Conservation (phyloP, 2,797 vertebrate species). For the Melanotaenia parkinsoni region DNA sequence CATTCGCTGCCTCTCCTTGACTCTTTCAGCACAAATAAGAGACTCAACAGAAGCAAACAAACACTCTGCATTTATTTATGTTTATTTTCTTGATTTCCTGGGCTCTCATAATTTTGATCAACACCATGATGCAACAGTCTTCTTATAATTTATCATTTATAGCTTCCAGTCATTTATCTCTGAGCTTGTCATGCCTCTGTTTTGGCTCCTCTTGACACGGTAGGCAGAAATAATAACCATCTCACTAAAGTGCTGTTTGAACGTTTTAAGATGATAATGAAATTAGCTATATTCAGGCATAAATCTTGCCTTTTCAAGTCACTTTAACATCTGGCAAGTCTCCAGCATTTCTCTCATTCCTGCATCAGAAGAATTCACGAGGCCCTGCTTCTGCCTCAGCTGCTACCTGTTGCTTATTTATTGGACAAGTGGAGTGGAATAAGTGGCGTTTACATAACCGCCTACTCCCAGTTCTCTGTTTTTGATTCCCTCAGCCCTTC, state of each 20-base stretch:
- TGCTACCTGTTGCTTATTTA: slow-evolving; percentile 60
- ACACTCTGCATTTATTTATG: neutral
- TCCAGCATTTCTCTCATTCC: slow-evolving; percentile 35
- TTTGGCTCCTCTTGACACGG: neutral
- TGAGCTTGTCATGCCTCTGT: neutral
- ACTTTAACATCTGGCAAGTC: slow-evolving; percentile 11
- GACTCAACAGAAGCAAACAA: slow-evolving; percentile 7
- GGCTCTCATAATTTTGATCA: slow-evolving; percentile 2
- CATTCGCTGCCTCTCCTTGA: neutral
- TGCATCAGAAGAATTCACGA: slow-evolving; percentile 22
- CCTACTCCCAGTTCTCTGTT: slow-evolving; percentile 24
- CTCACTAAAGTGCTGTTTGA: slow-evolving; percentile 7
- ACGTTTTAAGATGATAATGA: slow-evolving; percentile 12
- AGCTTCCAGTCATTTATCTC: neutral
- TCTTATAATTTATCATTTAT: neutral
- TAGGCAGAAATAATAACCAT: neutral
- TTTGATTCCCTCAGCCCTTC: slow-evolving; percentile 18
- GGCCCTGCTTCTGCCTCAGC: slow-evolving; percentile 31
- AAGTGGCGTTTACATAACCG: slow-evolving; percentile 57
- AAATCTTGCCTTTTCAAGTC: slow-evolving; percentile 1
- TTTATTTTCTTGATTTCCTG: slow-evolving; percentile 17
- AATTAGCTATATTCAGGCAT: neutral
- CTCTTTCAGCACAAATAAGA: slow-evolving; percentile 1
- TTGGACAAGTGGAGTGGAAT: slow-evolving; percentile 47
- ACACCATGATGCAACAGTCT: neutral